Base-by-base conservation (phyloP, 2,797 vertebrate species). In the Tiaroga cobitis region DNA sequence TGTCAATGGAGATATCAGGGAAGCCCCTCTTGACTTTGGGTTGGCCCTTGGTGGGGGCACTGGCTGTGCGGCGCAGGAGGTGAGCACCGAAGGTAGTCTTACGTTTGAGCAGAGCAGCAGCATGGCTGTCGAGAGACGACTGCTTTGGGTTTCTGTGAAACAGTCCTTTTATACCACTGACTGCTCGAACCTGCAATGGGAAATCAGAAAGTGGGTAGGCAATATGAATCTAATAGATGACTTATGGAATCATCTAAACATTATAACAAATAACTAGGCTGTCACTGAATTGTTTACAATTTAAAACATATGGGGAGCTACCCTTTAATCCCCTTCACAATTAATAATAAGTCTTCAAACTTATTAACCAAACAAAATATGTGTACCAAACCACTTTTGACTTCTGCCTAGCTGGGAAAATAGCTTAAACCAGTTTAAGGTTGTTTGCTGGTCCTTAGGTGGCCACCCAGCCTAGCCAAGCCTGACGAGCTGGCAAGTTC, bases 91-190 rank as follows among this genome's bases (percentile, higher is more conserved):
- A 98, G 16, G 97, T 96, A 90, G 96, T 95, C 94, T 97, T 98
- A 96, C 94, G 96, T 86, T 90, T 94, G 94, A 94, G 97, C 91
- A 96, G 97, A 86, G 94, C 98, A 99, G 95, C 97, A 99, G 95
- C 97, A 98, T 97, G 97, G 96, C 98, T 98, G 98, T 99, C 98
- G 91, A 99, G 98, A 80, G 98, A 99, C 91, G 96, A 91, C 90
- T 99, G 97, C 95, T 99, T 99, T 97, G 97, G 96, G 95, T 96
- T 98, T 96, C 97, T 98, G 95, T 98, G 97, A 95, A 99, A 99
- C 85, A 99, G 96, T 84, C 97, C 97, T 97, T 99, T 99, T 96
- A 99, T 97, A 93, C 98, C 97, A 92, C 96, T 96, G 94, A 94
- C 94, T 91, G 96, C 96, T 90, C 95, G 97, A 95, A 95, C 97